Conservation (phyloP, 2,888 invertebrate species). For the Mesodorylaimus sp. region DNA sequence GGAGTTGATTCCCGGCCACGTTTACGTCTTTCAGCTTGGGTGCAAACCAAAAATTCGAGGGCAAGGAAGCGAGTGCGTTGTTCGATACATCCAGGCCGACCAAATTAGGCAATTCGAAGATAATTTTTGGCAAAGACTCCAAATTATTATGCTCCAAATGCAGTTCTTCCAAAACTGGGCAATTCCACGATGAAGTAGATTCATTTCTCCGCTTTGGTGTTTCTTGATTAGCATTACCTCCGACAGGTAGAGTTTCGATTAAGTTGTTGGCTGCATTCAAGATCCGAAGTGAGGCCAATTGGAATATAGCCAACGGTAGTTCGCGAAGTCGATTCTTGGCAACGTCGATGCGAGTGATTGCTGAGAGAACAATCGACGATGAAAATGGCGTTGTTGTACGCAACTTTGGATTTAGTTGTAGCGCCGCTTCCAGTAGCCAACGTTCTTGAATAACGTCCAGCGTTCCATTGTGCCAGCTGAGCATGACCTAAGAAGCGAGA, state of each 20-base stretch:
- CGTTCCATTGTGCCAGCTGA: slow-evolving; percentile 65
- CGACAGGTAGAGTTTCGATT: slow-evolving; percentile 46
- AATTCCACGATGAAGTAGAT: slow-evolving; percentile 16
- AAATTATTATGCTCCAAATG: slow-evolving; percentile 74
- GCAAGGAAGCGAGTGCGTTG: slow-evolving; percentile 66
- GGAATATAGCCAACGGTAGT: slow-evolving; percentile 63
- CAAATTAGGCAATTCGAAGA: slow-evolving; percentile 61
- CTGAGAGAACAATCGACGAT: slow-evolving; percentile 48
- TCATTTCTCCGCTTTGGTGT: background rate
- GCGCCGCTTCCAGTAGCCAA: slow-evolving; percentile 65
- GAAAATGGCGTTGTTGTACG: slow-evolving; percentile 28
- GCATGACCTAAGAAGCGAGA: slow-evolving; percentile 58
- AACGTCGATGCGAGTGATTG: slow-evolving; percentile 77
- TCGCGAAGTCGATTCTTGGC: slow-evolving; percentile 64
- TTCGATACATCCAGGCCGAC: slow-evolving; percentile 73
- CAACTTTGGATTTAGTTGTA: slow-evolving; percentile 63
- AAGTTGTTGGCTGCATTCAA: slow-evolving; percentile 75
- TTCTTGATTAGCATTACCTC: too few relatives aligned
- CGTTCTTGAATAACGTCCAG: slow-evolving; percentile 48
- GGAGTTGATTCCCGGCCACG: slow-evolving; percentile 65
- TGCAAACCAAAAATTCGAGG: slow-evolving; percentile 61
- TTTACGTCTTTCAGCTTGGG: slow-evolving; percentile 69
- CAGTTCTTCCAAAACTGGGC: slow-evolving; percentile 64
- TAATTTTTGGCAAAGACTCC: slow-evolving; percentile 55
- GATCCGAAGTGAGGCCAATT: slow-evolving; percentile 56